Base-by-base conservation (phyloP, 2,797 vertebrate genomes). In the Myoxocephalus aenaeus region DNA sequence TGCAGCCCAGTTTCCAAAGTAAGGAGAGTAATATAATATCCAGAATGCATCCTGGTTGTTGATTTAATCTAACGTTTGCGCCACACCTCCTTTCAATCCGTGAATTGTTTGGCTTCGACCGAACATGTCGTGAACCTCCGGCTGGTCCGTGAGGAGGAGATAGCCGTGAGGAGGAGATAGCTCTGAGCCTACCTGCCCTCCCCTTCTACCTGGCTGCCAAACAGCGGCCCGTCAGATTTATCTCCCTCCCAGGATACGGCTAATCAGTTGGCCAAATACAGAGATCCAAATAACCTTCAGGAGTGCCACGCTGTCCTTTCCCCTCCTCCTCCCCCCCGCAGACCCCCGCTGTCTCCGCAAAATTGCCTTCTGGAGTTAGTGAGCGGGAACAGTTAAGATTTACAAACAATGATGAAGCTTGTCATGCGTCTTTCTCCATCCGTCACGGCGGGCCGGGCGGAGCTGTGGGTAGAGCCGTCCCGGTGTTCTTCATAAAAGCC, bases 361-460 rank as follows among this genome's bases (percentile, higher is more conserved):
- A 99, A 99, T 99, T 99, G 98, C 98, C 97, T 94, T 98, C 96
- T 97, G 97, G 96, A 98, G 97, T 98, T 99, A 99, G 97, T 98
- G 98, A 99, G 97, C 97, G 95, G 98, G 97, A 99, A 99, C 97
- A 99, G 98, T 99, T 99, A 99, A 99, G 98, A 99, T 99, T 99
- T 99, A 99, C 98, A 99, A 99, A 99, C 97, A 98, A 98, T 98
- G 98, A 99, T 98, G 97, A 98, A 99, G 98, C 97, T 99, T 98
- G 97, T 98, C 97, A 98, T 96, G 97, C 97, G 97, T 98, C 97
- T 98, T 97, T 97, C 96, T 96, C 97, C 97, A 98, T 99, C 96
- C 97, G 97, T 99, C 98, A 98, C 96, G 91, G 93, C 94, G 92
- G 90, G 72, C 81, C 87, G 85, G 95, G 96, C 95, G 96, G 96